Percentiles rank a stretch among this genome's conserved stretches.
Evolutionary conservation across 2,113 vertebrate genomes (phyloP).

Genomic region (Ochotona princeps): DNA sequence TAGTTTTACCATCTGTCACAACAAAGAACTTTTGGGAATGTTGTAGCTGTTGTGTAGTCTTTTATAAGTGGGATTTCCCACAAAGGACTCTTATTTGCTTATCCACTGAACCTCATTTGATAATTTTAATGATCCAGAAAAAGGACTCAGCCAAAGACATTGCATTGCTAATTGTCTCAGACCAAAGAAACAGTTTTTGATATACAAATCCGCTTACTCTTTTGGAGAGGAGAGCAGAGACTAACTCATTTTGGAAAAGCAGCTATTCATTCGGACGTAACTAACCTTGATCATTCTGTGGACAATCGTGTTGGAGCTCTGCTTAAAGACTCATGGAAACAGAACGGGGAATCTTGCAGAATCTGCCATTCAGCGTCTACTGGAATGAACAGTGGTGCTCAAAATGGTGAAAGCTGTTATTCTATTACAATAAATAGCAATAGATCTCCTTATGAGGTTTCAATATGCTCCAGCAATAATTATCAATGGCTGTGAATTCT

Average conservation of each 20-base stretch:
- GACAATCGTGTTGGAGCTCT: background rate
- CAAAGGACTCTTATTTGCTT: conserved; percentile 56
- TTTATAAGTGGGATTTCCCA: conserved; percentile 25
- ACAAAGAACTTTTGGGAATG: conserved; percentile 65
- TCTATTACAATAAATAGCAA: background rate
- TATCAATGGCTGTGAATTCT: background rate
- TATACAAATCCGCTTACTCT: background rate
- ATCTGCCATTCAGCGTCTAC: background rate
- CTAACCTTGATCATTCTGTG: background rate
- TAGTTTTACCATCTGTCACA: conserved; percentile 69
- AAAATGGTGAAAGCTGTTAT: background rate
- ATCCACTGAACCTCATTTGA: conserved; percentile 42
- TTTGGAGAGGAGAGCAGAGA: conserved; percentile 5
- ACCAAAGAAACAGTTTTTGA: conserved; percentile 51
- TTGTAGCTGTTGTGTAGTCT: conserved; percentile 47
- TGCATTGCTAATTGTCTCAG: conserved; percentile 27
- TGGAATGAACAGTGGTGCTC: background rate
- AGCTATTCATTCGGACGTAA: background rate
- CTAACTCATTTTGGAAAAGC: conserved; percentile 7
- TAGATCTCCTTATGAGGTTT: background rate
- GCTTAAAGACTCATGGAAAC: background rate
- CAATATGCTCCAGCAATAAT: background rate
- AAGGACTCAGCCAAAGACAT: conserved; percentile 45
- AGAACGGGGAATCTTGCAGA: background rate
- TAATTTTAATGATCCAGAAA: conserved; percentile 55